Evolutionary conservation across 64 coral and sea anemone genomes (phyloP).

Genomic region (Montipora cactus): DNA sequence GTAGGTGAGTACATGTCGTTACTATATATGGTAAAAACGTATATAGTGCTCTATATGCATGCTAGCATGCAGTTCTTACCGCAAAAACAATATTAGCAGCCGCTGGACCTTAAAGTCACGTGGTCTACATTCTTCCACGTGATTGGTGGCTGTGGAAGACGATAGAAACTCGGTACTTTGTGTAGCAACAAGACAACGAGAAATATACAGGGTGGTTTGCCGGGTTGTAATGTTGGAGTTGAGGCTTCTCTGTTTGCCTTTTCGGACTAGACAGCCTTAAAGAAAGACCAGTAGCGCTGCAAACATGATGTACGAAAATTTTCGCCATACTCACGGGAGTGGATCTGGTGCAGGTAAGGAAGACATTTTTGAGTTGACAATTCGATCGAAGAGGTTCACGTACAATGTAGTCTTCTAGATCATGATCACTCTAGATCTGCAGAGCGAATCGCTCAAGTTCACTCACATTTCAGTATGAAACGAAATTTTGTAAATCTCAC

Average conservation of each 20-base stretch:
- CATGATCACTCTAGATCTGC: too few species aligned
- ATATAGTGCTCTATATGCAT: too few species aligned
- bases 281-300: background rate
- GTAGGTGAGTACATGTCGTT: too few species aligned
- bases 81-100: background rate
- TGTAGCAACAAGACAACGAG: conserved; percentile 33
- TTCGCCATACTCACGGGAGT: conserved; percentile 58
- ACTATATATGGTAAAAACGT: too few species aligned
- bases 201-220: background rate
- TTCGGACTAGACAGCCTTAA: background rate
- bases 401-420: too few species aligned
- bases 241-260: background rate
- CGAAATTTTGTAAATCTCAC: too few species aligned
- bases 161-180: conserved; percentile 30
- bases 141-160: conserved; percentile 18
- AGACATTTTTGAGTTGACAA: background rate
- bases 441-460: too few species aligned
- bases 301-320: conserved; percentile 52
- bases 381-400: too few species aligned
- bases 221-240: background rate
- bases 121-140: background rate
- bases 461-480: too few species aligned
- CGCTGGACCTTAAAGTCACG: background rate
- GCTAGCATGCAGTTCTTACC: too few species aligned
- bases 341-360: conserved; percentile 46